Conservation (phyloP, 2,888 invertebrate genomes). For the Temnothorax unifasciatus region DNA sequence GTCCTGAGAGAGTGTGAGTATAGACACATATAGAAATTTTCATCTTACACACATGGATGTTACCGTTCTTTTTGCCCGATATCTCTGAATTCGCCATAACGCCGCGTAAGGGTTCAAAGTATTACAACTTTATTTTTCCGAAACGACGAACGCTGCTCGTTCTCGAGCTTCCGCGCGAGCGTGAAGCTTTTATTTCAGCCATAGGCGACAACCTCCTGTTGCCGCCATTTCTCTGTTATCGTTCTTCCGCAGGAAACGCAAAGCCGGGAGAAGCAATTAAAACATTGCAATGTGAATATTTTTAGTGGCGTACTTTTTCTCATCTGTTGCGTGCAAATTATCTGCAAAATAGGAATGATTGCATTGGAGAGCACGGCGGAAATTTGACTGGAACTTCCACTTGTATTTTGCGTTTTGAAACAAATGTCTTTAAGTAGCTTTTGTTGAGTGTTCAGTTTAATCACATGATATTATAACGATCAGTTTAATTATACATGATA, state of each 20-base stretch:
- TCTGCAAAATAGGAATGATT: slow-evolving; percentile 23
- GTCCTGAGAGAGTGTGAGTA: not conserved
- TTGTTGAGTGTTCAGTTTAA: not conserved
- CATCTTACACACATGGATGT: not conserved
- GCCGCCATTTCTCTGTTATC: slow-evolving; percentile 21
- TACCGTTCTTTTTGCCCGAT: slow-evolving; percentile 16
- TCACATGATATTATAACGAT: not conserved
- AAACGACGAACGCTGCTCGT: slow-evolving; percentile 31
- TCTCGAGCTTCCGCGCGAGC: slow-evolving; percentile 11
- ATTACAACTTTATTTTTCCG: slow-evolving; percentile 42
- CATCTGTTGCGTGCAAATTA: slow-evolving; percentile 36
- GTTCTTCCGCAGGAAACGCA: slow-evolving; percentile 14
- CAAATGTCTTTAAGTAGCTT: not conserved
- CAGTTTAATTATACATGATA: not conserved
- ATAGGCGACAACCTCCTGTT: slow-evolving; percentile 38
- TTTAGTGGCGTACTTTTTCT: slow-evolving; percentile 37
- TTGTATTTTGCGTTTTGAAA: not conserved
- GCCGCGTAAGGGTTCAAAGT: slow-evolving; percentile 29
- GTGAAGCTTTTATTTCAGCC: slow-evolving; percentile 42
- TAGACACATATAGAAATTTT: not conserved
- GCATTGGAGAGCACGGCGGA: not conserved
- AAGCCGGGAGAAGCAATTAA: slow-evolving; percentile 34
- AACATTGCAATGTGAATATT: slow-evolving; percentile 47
- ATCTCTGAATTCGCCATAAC: slow-evolving; percentile 10
- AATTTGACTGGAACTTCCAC: not conserved